phyloP scores from a whole-genome alignment of 2,888 invertebrate species.

The Melanophora roralis region DNA sequence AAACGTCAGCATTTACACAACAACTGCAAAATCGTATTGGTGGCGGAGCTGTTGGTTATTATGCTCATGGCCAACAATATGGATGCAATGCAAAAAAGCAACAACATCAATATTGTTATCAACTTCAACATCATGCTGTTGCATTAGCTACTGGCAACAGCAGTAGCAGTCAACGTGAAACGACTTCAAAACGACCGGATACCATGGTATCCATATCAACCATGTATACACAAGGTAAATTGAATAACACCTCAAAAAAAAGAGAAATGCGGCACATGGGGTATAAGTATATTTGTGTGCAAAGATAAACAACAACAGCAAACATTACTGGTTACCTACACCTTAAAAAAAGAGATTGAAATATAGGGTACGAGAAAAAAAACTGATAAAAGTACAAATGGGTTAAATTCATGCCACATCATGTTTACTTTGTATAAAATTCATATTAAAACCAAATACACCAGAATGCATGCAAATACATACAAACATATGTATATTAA shows the following conservation, averaged over 20 bases:
- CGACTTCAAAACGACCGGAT: conserved; percentile 72
- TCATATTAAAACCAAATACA: not conserved
- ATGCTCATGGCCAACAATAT: conserved; percentile 23
- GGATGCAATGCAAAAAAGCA: conserved; percentile 38
- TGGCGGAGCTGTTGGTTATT: conserved; percentile 17
- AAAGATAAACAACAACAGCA: not conserved
- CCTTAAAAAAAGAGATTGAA: not conserved
- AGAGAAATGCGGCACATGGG: no score
- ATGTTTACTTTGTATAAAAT: conserved; percentile 12
- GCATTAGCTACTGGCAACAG: conserved; percentile 58
- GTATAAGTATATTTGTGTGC: not conserved
- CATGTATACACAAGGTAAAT: conserved; percentile 76
- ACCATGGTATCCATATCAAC: conserved; percentile 75
- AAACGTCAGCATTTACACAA: conserved; percentile 56
- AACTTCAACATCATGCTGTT: conserved; percentile 42
- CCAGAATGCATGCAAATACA: not conserved
- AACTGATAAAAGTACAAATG: conserved; percentile 24
- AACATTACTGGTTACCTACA: not conserved
- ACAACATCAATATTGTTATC: conserved; percentile 52
- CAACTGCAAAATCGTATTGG: conserved; percentile 61
- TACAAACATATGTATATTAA: not conserved
- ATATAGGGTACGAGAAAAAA: not conserved
- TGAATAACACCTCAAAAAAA: conserved; percentile 42
- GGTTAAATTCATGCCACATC: not conserved
- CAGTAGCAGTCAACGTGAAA: conserved; percentile 66